Percentiles rank a stretch among this genome's conserved stretches.
Conservation (phyloP, 2,888 invertebrate genomes). For the Scaptomyza parva region DNA sequence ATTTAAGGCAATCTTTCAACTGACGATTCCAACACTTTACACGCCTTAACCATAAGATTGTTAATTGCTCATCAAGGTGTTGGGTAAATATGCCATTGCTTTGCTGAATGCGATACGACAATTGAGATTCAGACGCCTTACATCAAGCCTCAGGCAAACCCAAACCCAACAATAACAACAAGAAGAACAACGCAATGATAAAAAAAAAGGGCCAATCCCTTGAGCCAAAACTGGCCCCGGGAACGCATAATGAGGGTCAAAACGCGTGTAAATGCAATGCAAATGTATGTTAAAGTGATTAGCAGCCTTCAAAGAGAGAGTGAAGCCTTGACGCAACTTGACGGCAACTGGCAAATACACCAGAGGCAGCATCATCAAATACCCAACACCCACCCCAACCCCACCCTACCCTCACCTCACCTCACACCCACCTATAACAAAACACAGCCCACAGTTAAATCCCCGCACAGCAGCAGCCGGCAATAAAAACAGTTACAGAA, state of each 20-base stretch:
- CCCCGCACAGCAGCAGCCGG: constrained; percentile 74
- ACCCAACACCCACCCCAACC: background rate
- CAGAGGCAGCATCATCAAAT: constrained; percentile 66
- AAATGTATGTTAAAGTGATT: constrained; percentile 83
- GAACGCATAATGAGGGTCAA: constrained; percentile 77
- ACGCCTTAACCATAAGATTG: constrained; percentile 32
- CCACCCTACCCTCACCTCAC: too few species aligned
- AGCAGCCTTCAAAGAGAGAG: constrained; percentile 73
- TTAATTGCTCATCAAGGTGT: constrained; percentile 59
- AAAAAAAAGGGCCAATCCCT: constrained; percentile 59
- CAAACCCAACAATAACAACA: background rate
- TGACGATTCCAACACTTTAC: constrained; percentile 4
- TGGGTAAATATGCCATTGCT: constrained; percentile 51
- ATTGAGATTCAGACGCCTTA: constrained; percentile 26
- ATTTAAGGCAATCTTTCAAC: too few species aligned
- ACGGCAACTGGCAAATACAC: constrained; percentile 59
- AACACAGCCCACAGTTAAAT: constrained; percentile 41
- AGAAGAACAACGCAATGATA: background rate
- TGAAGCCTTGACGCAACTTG: constrained; percentile 41
- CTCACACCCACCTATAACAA: background rate
- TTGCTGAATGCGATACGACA: constrained; percentile 20
- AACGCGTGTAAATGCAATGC: constrained; percentile 81
- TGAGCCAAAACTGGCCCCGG: constrained; percentile 34
- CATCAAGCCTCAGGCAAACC: background rate
- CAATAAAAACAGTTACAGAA: constrained; percentile 72